phyloP scores from a whole-genome alignment of 1,140 invertebrate species.

The Drosophila mauritiana region DNA sequence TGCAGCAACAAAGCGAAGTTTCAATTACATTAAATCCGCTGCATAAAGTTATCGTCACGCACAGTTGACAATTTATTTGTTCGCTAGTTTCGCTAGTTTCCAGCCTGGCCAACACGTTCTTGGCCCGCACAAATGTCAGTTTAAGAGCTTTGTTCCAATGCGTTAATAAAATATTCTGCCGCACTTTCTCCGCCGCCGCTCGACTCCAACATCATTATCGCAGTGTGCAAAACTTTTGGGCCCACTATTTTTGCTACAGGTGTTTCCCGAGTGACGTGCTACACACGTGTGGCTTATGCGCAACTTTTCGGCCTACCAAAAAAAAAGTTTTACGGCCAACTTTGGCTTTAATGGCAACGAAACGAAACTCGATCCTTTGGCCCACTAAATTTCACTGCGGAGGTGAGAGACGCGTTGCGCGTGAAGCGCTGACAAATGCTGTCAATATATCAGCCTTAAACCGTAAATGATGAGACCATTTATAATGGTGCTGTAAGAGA shows the following conservation, averaged over 20 bases:
- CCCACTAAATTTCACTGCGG: not conserved
- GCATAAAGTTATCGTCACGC: constrained; percentile 65
- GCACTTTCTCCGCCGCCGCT: constrained; percentile 1
- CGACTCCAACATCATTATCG: constrained; percentile 54
- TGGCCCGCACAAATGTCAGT: constrained; percentile 50
- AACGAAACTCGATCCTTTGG: not conserved
- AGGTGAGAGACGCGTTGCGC: constrained; percentile 10
- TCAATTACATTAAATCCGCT: constrained; percentile 80
- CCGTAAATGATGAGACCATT: constrained; percentile 73
- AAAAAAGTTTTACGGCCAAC: constrained; percentile 41
- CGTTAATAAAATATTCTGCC: constrained; percentile 61
- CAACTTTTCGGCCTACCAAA: constrained; percentile 48
- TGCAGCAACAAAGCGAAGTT: constrained; percentile 64
- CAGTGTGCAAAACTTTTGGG: constrained; percentile 33
- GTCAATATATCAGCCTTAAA: constrained; percentile 72
- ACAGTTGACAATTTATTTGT: constrained; percentile 79
- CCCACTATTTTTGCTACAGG: constrained; percentile 42
- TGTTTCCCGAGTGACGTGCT: constrained; percentile 41
- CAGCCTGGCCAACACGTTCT: constrained; percentile 29
- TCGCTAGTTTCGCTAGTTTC: constrained; percentile 30
- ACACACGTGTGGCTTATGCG: constrained; percentile 37
- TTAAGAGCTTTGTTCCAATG: constrained; percentile 67
- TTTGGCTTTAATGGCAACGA: constrained; percentile 35
- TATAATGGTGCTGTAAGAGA: constrained; percentile 59
- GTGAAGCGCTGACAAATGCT: constrained; percentile 70